A percentile compares a stretch with the other conserved stretches of the same genome.
These are phyloP conservation scores for Drosophila varians DNA, from an alignment of 1,140 invertebrate species.

Conservation along the genomic window DNA sequence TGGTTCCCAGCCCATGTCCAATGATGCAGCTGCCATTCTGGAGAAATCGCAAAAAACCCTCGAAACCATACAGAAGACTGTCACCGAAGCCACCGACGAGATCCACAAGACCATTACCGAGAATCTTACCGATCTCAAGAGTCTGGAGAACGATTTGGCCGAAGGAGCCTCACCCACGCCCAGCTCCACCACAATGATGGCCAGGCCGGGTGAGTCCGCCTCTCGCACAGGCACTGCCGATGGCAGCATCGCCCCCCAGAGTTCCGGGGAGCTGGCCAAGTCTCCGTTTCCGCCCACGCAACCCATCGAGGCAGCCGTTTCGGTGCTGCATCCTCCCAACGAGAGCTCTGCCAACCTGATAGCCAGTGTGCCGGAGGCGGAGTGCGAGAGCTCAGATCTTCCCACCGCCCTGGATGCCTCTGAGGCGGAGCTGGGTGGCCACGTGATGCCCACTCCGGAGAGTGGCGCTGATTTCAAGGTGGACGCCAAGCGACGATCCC, in stretches of 20 bases:
- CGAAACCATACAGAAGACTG: conserved; percentile 72
- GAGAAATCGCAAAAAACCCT: conserved; percentile 71
- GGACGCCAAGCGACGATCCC: conserved; percentile 71
- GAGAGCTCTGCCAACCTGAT: conserved; percentile 48
- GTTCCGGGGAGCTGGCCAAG: conserved; percentile 50
- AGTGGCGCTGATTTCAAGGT: conserved; percentile 63
- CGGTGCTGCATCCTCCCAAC: conserved; percentile 59
- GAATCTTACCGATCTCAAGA: conserved; percentile 75
- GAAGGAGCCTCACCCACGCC: conserved; percentile 56
- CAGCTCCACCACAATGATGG: conserved; percentile 48
- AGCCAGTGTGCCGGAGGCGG: conserved; percentile 67
- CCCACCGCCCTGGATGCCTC: conserved; percentile 8
- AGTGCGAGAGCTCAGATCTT: conserved; percentile 66
- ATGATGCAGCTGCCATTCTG: conserved; percentile 65
- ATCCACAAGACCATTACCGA: conserved; percentile 79
- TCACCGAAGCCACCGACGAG: conserved; percentile 73
- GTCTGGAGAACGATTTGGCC: conserved; percentile 67
- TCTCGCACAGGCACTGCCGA: conserved; percentile 71
- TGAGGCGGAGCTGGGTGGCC: conserved; percentile 29
- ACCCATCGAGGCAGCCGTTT: conserved; percentile 78
- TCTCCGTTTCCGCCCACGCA: conserved; percentile 73
- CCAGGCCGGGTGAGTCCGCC: conserved; percentile 48
- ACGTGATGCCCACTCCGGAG: conserved; percentile 39
- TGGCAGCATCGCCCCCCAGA: conserved; percentile 44
- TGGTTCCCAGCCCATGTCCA: conserved; percentile 13